phyloP scores from a whole-genome alignment of 2,113 vertebrate genomes.

The Planiliza haematocheilus region DNA sequence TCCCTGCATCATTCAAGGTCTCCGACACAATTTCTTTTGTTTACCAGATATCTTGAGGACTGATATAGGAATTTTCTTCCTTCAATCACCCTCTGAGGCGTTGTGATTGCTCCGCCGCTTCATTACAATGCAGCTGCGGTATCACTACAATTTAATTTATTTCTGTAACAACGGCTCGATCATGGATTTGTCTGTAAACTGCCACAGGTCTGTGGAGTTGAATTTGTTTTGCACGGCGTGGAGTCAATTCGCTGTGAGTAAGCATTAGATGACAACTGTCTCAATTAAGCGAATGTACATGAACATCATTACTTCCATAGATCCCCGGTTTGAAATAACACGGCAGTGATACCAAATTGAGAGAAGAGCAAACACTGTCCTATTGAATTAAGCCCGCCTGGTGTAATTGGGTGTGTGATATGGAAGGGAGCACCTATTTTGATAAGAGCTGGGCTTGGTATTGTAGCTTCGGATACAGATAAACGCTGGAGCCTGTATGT shows the following conservation, averaged over 20 bases:
- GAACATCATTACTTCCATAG: slow-evolving; percentile 56
- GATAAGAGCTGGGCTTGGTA: slow-evolving; percentile 56
- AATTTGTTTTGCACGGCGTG: slow-evolving; percentile 52
- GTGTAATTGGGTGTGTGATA: slow-evolving; percentile 68
- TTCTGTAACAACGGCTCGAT: slow-evolving; percentile 61
- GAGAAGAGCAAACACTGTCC: slow-evolving; percentile 47
- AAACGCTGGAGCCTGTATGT: slow-evolving; percentile 40
- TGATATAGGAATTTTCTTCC: slow-evolving; percentile 33
- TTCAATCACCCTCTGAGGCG: slow-evolving; percentile 20
- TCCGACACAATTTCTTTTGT: slow-evolving; percentile 36
- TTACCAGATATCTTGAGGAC: slow-evolving; percentile 43
- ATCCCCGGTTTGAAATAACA: slow-evolving; percentile 50
- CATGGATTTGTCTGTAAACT: slow-evolving; percentile 60
- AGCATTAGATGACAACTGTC: slow-evolving; percentile 59
- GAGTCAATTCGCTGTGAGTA: slow-evolving; percentile 61
- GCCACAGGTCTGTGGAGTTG: slow-evolving; percentile 53
- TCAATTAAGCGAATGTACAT: slow-evolving; percentile 63
- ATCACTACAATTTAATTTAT: slow-evolving; percentile 62
- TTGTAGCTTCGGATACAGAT: slow-evolving; percentile 66
- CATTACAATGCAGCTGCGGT: slow-evolving; percentile 53
- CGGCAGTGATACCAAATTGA: slow-evolving; percentile 46
- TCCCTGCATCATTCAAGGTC: not conserved
- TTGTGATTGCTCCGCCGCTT: slow-evolving; percentile 46
- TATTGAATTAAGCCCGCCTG: slow-evolving; percentile 65
- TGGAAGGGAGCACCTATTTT: slow-evolving; percentile 50